Evolutionary conservation across 2,113 vertebrate species (phyloP), one percentile per base, ranked within the genome.

Genomic region (Orycteropus afer): DNA sequence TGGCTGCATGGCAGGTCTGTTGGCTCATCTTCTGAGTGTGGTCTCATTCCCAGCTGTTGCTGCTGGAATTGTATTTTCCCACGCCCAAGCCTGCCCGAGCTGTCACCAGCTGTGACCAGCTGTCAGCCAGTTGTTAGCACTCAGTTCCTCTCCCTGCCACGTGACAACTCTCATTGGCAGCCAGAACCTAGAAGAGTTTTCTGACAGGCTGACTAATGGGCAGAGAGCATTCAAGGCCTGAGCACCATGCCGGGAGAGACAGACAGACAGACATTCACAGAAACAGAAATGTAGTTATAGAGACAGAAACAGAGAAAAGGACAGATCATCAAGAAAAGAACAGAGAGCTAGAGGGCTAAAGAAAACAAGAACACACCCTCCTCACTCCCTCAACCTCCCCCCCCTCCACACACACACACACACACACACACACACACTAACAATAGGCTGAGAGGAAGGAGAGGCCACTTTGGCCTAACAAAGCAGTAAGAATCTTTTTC

Each of bases 71-170:
- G 94, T 94, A 97, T 97, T 97, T 97, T 97, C 98, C 96, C 86
- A 91, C 94, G 89, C 96, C 96, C 42, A 37, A 81, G 95, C 77
- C 92, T 92, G 97, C 90, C 95, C 94, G 37, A 86, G 96, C 96
- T 96, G 96, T 97, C 91, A 97, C 98, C 98, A 98, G 98, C 98
- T 98, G 98, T 93, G 97, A 95, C 97, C 98, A 98, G 98, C 98
- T 98, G 98, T 97, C 97, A 97, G 97, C 95, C 97, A 97, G 98
- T 98, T 97, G 96, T 94, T 96, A 95, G 94, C 93, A 91, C 84
- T 84, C 47, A 47, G 73, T 90, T 89, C 93, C 84, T 97, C 95
- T 97, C 95, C 95, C 95, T 81, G 97, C 91, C 98, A 96, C 1
- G 0, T 47, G 92, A 95, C 84, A 37, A 5, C 67, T 27, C 57